Base-by-base conservation (phyloP, 2,888 invertebrate genomes). In the Yponomeuta cagnagella region DNA sequence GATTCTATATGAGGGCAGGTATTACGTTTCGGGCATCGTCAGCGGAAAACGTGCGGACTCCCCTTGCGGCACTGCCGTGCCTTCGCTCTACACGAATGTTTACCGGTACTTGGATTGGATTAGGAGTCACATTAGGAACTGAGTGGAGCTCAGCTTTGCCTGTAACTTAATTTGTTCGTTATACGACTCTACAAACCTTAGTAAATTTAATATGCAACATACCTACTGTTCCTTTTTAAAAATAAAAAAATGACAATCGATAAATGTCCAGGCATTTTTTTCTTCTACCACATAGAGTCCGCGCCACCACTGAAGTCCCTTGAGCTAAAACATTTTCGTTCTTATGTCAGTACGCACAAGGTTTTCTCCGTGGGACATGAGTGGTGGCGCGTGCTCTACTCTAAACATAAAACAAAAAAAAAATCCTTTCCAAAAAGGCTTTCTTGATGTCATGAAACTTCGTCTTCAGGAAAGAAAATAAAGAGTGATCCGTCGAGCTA, bases 51-150 rank as follows among this genome's bases (percentile, higher is more conserved):
- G 90, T 71, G 82, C 86, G 0, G 90, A 90, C 72, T 78, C 84
- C 8, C 87, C 87, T 0, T 92, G 92, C 71, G 91, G 92, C 0
- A 85, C 90, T 0, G 76, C 86, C 1, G 86, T 90, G 0, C 91
- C 91, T 0, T 89, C 91, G 0, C 80, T 91, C 0, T 92, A 88
- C 70, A 90, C 90, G 2, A 91, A 85, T 73, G 90, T 91, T 2
- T 90, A 82, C 74, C 78, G 84, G 63, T 89, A 89, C 73, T 73
- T 84, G 30, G 80, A 83, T 71, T 91, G 91, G 90, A 90, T 91
- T 73, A 77, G 73, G 2, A 78, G 72, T 52, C 82, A 78, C 72
- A 83, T 86, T 63, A 77, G 74, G 70, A 76, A 80, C 71, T 82
- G 80, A 76, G 65, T 10, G 30, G 12, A 33, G 23, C 65, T 12